phyloP scores from a whole-genome alignment of 2,888 invertebrate genomes.

The Saturnia japonica region DNA sequence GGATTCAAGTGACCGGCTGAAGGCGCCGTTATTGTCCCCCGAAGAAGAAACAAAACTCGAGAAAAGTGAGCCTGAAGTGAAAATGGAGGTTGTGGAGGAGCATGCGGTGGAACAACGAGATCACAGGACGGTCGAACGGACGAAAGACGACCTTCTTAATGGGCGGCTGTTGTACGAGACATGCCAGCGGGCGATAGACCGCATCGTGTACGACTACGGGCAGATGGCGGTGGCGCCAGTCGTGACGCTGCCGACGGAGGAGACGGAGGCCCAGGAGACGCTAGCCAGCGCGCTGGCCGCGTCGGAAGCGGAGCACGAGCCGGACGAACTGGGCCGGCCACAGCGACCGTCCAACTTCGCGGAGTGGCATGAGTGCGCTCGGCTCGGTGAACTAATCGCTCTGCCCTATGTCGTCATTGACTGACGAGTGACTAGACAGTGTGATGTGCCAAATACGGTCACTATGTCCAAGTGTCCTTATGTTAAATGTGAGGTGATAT shows the following conservation, averaged over 20 bases:
- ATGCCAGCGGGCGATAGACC: conserved; percentile 40
- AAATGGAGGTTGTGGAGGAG: conserved; percentile 33
- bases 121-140: conserved; percentile 71
- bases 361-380: conserved; percentile 95
- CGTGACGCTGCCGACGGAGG: conserved; percentile 40
- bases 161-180: conserved; percentile 52
- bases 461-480: conserved; percentile 76
- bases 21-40: conserved; percentile 53
- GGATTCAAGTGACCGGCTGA: conserved; percentile 65
- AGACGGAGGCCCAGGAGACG: conserved; percentile 24
- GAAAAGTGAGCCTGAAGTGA: conserved; percentile 21
- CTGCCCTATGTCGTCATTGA: conserved; percentile 98
- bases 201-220: conserved; percentile 53
- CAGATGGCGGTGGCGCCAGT: conserved; percentile 55
- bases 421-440: conserved; percentile 71
- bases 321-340: conserved; percentile 59
- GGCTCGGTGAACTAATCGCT: conserved; percentile 92
- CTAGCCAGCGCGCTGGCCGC: conserved; percentile 34
- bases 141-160: conserved; percentile 61
- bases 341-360: conserved; percentile 83
- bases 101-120: conserved; percentile 38
- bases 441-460: conserved; percentile 34
- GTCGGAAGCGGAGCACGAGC: conserved; percentile 28
- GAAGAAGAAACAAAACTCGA: conserved; percentile 52
- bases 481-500: conserved; percentile 58